Conservation (phyloP, 2,113 vertebrate species). For the Anas platyrhynchos region DNA sequence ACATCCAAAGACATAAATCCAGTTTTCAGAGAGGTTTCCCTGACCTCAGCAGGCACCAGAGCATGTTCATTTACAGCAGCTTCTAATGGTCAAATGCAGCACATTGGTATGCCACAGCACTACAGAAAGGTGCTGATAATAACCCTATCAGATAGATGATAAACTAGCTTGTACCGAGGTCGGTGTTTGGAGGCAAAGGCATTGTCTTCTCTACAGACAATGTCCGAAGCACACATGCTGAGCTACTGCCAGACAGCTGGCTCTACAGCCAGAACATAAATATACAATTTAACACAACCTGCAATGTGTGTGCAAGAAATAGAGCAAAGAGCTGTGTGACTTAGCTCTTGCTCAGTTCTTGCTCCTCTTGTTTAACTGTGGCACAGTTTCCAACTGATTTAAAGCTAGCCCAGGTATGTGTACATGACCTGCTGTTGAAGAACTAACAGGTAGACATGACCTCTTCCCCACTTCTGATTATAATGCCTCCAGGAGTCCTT, state of each 20-base stretch:
- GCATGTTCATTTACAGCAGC: not conserved
- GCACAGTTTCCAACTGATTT: conserved; percentile 34
- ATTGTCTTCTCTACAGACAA: not conserved
- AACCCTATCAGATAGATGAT: not conserved
- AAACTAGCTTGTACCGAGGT: not conserved
- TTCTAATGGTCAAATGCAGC: not conserved
- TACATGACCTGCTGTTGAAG: not conserved
- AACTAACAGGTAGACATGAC: conserved; percentile 30
- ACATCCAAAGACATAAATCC: not conserved
- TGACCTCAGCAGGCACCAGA: not conserved
- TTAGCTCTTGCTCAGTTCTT: not conserved
- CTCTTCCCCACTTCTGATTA: not conserved
- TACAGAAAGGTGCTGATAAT: not conserved
- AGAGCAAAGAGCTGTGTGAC: conserved; percentile 45
- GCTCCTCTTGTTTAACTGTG: not conserved
- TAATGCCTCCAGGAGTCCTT: conserved; percentile 19
- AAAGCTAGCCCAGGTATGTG: conserved; percentile 34
- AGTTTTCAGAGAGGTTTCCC: not conserved
- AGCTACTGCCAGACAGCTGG: not conserved
- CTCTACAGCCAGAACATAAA: not conserved
- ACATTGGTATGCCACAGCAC: not conserved
- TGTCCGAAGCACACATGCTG: not conserved
- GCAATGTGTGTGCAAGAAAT: not conserved
- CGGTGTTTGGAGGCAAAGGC: not conserved
- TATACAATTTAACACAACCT: conserved; percentile 9